phyloP scores from a whole-genome alignment of 2,888 invertebrate genomes.

The Julus scandinavius region DNA sequence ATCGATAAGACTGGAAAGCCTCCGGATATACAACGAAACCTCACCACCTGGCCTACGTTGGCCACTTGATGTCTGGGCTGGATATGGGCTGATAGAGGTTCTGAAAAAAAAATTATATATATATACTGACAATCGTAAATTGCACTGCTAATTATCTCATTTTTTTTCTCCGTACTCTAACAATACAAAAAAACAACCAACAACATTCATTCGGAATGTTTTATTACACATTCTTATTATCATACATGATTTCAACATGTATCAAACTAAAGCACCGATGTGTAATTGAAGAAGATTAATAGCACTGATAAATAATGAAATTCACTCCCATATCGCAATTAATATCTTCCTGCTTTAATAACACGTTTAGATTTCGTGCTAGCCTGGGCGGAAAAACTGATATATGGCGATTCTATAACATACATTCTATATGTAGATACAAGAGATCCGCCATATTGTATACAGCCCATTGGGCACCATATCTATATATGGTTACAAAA shows the following conservation, averaged over 20 bases:
- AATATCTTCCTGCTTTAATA: not conserved
- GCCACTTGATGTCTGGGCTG: constrained; percentile 64
- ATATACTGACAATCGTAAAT: too few relatives aligned
- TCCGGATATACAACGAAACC: constrained; percentile 64
- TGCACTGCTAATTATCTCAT: too few relatives aligned
- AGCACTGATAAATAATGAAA: not conserved
- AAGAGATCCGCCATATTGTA: too few relatives aligned
- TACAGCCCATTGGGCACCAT: too few relatives aligned
- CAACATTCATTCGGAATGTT: not conserved
- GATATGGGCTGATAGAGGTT: constrained; percentile 63
- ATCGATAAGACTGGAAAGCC: constrained; percentile 59
- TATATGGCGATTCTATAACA: too few relatives aligned
- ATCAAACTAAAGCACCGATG: not conserved
- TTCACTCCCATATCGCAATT: not conserved
- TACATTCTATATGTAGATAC: too few relatives aligned
- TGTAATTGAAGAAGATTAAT: not conserved
- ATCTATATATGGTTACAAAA: too few relatives aligned
- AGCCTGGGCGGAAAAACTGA: too few relatives aligned
- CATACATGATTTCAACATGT: not conserved
- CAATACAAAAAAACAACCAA: too few relatives aligned
- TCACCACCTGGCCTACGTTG: constrained; percentile 64
- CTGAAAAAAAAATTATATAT: too few relatives aligned
- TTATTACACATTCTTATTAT: not conserved
- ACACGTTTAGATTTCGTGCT: not conserved
- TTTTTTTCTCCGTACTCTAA: not conserved